Conservation (phyloP, 2,797 vertebrate species). For the Zenarchopterus dispar region DNA sequence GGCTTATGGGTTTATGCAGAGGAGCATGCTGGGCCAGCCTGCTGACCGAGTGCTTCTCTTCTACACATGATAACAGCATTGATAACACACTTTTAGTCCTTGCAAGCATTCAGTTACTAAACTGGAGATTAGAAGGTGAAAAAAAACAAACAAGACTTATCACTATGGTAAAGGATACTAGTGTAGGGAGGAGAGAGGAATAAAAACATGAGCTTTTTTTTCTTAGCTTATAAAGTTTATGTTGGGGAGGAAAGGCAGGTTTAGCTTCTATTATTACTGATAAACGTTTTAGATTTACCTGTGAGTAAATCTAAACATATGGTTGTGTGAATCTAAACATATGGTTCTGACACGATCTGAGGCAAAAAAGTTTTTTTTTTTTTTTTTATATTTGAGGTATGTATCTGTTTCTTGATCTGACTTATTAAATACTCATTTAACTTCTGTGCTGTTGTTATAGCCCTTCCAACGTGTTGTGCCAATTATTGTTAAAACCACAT, state of each 20-base stretch:
- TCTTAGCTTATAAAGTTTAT: not conserved
- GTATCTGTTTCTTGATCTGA: no score
- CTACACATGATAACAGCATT: conserved; percentile 12
- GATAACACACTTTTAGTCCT: conserved; percentile 6
- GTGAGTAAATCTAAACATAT: no score
- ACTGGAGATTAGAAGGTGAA: not conserved
- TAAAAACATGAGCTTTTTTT: not conserved
- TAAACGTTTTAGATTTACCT: no score
- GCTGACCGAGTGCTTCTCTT: conserved; percentile 61
- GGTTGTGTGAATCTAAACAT: not conserved
- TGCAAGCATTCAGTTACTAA: not conserved
- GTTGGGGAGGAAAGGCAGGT: no score
- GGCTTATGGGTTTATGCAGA: conserved; percentile 62
- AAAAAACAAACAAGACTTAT: not conserved
- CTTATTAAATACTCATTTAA: not conserved
- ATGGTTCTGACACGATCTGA: not conserved
- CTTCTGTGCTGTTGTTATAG: not conserved
- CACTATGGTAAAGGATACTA: not conserved
- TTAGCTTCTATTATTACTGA: no score
- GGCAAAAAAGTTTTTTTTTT: not conserved
- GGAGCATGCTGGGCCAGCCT: conserved; percentile 44
- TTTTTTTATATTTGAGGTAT: no score
- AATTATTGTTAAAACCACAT: not conserved
- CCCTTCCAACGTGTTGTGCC: not conserved
- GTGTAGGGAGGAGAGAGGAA: no score